Base-by-base conservation (phyloP, 2,797 vertebrate species). In the Lepidocolaptes lacrymiger region DNA sequence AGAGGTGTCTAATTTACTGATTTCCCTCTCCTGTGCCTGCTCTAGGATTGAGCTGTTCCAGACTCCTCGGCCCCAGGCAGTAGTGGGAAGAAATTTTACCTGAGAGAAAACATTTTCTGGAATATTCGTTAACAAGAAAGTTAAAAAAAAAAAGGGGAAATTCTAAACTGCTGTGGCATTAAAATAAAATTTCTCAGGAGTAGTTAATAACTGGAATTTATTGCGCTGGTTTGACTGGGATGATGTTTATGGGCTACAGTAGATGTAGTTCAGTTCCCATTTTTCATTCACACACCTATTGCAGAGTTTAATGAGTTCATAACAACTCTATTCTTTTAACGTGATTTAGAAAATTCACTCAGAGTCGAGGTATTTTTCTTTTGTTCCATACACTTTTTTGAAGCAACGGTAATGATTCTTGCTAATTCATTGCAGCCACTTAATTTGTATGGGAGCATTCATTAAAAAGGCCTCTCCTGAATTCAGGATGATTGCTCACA, bases 391-490 rank as follows among this genome's bases (percentile, higher is more conserved):
- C 9, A 58, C 6, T 72, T 78, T 36, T 52, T 69, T 24, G 3
- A 59, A 77, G 75, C 59, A 37, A 46, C 32, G 16, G 54, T 77
- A 85, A 93, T 2, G 8, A 87, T 43, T 89, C 56, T 71, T 79
- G 27, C 34, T 83, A 94, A 90, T 77, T 73, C 52, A 68, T 68
- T 89, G 91, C 63, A 82, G 34, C n/a, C 61, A 77, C n/a, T 92
- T 92, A 39, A 89, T 89, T 76, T 83, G 49, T 85, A 71, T 13
- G 24, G 43, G 56, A 79, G 44, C 24, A n/a, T 51, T 88, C 64
- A 80, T 81, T 94, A 82, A 66, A 80, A 51, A 86, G 34, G 80
- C 32, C 58, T 91, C 73, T 73, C 76, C 39, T 75, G 69, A 94
- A 78, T 91, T 78, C 66, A 34, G 46, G 17, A 10, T 21, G 46